Evolutionary conservation across 2,888 invertebrate genomes (phyloP), one percentile per base, ranked within the genome.

Genomic region (Agonopterix alstromeriana): DNA sequence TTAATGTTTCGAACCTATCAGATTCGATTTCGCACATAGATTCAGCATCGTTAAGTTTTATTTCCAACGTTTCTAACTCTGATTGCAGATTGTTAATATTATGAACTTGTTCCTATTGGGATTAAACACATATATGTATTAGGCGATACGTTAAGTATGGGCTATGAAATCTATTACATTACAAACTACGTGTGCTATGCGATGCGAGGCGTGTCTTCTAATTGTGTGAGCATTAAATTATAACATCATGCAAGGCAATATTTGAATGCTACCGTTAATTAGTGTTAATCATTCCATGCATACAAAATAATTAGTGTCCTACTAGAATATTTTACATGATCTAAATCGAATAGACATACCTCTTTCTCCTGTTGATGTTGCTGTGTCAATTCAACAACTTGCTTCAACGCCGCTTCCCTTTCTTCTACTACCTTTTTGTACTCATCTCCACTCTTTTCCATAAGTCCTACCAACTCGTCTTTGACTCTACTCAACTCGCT

Each of bases 331-430:
- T 27, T 27, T 27, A 27, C 27, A 27, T 27, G 27, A 27, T 27
- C 27, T 27, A 27, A 27, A 7, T 5, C 1, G 27, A 27, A 27
- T 27, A 27, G 27, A 76, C 85, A 74, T 55, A 88, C 88, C 87
- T 87, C 77, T 62, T 84, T 87, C 46, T 88, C 87, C 51, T 77
- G 77, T 57, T 70, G 68, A 61, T 79, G 70, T 47, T 74, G 71
- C 52, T 75, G 71, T 38, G 66, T 79, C 45, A 87, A 53, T 49
- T 80, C 78, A 1, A 67, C 63, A 7, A 86, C 61, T 63, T 81
- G 69, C 60, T 76, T 76, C 35, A 81, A 51, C 0, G 80, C 86
- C 0, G 65, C 64, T 51, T 85, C 83, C 56, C 73, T 85, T 56
- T 87, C 82, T 58, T 82, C 75, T 2, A 77, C 57, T 7, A 71